Evolutionary conservation across 1,140 invertebrate genomes (phyloP).

Genomic region (Cotesia glomerata): DNA sequence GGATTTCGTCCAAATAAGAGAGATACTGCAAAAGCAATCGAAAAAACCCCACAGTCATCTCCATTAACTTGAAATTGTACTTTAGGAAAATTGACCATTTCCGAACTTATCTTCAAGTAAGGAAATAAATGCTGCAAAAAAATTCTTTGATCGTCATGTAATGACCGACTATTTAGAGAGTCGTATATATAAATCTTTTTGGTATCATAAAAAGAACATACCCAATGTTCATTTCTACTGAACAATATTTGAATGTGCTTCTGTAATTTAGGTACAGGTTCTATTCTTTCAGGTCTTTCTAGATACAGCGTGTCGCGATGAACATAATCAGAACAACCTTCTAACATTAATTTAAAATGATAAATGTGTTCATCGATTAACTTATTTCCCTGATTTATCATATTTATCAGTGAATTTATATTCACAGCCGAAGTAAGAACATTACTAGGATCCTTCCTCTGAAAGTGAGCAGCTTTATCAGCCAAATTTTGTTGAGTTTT

Average conservation of each 20-base stretch:
- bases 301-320: constrained; percentile 1
- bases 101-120: background rate
- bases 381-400: background rate
- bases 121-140: constrained; percentile 17
- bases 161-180: constrained; percentile 17
- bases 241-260: constrained; percentile 16
- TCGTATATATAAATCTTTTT: constrained; percentile 28
- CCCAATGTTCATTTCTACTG: background rate
- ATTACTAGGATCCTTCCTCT: too few species aligned
- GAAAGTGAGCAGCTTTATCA: too few species aligned
- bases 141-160: background rate
- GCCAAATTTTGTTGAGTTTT: too few species aligned
- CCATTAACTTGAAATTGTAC: constrained; percentile 11
- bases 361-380: background rate
- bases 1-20: constrained; percentile 4
- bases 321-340: background rate
- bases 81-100: background rate
- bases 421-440: too few species aligned
- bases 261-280: background rate
- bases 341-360: background rate
- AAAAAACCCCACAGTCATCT: constrained; percentile 15
- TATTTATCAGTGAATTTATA: too few species aligned
- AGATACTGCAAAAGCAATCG: constrained; percentile 6
- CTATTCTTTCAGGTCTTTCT: background rate
- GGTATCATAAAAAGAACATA: constrained; percentile 23